Evolutionary conservation across 2,797 vertebrate genomes (phyloP).

Genomic region (Enteromius mattozi): DNA sequence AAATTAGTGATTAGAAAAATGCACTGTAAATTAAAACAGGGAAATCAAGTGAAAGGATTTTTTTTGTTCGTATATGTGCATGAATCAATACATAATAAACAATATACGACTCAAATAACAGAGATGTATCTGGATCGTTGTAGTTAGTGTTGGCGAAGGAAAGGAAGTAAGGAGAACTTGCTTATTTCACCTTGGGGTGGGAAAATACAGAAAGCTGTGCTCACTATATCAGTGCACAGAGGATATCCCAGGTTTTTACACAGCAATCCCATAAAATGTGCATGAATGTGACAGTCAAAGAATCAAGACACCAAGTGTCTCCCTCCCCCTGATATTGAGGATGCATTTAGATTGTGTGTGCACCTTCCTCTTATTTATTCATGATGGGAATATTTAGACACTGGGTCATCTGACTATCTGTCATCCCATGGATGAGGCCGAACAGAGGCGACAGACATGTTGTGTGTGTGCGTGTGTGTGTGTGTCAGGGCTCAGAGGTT

Average conservation of each 20-base stretch:
- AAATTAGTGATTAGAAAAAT: neutral
- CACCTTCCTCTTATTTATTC: conserved; percentile 68
- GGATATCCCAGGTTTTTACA: conserved; percentile 64
- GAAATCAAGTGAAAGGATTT: neutral
- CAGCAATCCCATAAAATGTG: conserved; percentile 77
- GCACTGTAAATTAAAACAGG: neutral
- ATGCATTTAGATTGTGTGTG: conserved; percentile 32
- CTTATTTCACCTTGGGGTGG: neutral
- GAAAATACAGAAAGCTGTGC: neutral
- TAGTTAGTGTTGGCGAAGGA: neutral
- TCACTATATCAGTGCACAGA: neutral
- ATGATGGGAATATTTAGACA: conserved; percentile 57
- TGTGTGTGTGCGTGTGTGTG: neutral
- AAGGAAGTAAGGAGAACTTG: neutral
- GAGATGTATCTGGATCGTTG: neutral
- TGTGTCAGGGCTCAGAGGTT: neutral
- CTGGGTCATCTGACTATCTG: conserved; percentile 24
- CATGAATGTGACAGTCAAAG: conserved; percentile 79
- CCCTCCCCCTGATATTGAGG: conserved; percentile 53
- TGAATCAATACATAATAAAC: neutral
- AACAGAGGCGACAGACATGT: neutral
- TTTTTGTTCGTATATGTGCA: neutral
- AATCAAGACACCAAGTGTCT: conserved; percentile 69
- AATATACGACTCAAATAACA: neutral
- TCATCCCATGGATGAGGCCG: neutral